A percentile compares a stretch with the other conserved stretches of the same genome.
Evolutionary conservation across 2,797 vertebrate species (phyloP).

Genomic region (Urosaurus nigricauda): DNA sequence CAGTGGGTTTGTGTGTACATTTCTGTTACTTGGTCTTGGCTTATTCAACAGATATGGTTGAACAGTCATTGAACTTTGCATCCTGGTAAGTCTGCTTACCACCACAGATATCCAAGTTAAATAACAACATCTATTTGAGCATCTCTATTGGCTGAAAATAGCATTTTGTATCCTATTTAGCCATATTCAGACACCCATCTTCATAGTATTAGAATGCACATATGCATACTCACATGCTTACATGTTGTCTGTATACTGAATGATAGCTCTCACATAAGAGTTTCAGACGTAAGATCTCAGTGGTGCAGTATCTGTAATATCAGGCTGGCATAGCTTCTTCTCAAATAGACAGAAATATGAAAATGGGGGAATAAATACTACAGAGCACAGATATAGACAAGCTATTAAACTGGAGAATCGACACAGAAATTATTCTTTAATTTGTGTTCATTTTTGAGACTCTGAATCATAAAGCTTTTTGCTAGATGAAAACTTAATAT

Average conservation of each 20-base stretch:
- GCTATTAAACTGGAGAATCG: conserved; percentile 22
- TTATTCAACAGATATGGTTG: not conserved
- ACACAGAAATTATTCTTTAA: not conserved
- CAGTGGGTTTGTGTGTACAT: not conserved
- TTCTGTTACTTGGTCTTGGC: too few relatives aligned
- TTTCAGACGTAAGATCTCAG: conserved; percentile 9
- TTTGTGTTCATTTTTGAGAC: conserved; percentile 63
- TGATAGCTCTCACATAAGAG: not conserved
- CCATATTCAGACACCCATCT: not conserved
- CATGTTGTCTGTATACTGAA: not conserved
- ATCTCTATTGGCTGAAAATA: not conserved
- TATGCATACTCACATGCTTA: not conserved
- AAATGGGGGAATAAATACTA: not conserved
- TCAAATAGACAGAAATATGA: not conserved
- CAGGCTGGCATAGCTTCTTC: not conserved
- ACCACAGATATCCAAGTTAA: not conserved
- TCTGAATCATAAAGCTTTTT: conserved; percentile 61
- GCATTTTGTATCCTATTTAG: not conserved
- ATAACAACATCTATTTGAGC: not conserved
- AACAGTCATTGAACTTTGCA: not conserved
- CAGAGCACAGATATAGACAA: not conserved
- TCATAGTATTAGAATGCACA: not conserved
- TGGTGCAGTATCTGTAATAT: not conserved
- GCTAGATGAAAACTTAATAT: conserved; percentile 67
- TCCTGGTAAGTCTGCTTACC: not conserved